phyloP scores from a whole-genome alignment of 2,113 vertebrate species.

The Nibea coibor region DNA sequence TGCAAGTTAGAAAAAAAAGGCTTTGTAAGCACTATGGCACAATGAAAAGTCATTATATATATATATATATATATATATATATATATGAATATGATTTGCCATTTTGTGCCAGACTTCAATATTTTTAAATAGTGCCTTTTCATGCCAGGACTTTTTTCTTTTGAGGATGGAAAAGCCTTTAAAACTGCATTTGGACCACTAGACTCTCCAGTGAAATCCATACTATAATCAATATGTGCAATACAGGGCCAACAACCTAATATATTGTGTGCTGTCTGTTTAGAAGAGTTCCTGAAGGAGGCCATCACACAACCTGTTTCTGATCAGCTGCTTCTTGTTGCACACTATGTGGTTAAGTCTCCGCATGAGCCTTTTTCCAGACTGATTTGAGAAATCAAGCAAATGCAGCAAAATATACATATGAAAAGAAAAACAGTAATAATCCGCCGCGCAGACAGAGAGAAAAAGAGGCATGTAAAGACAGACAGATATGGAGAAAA shows the following conservation, averaged over 20 bases:
- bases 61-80: background rate
- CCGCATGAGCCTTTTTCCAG: background rate
- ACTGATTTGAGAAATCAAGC: background rate
- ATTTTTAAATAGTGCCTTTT: background rate
- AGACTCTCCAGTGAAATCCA: background rate
- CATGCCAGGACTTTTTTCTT: background rate
- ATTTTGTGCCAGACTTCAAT: background rate
- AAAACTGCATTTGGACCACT: constrained; percentile 7
- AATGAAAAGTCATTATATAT: background rate
- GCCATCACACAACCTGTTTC: constrained; percentile 10
- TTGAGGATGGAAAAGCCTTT: background rate
- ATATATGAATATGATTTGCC: background rate
- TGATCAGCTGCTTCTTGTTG: constrained; percentile 18
- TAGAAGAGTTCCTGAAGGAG: constrained; percentile 5
- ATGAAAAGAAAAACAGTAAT: background rate
- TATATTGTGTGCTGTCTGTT: background rate
- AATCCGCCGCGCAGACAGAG: background rate
- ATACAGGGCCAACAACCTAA: background rate
- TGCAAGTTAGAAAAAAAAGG: background rate
- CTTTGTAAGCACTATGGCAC: background rate
- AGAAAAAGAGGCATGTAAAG: background rate
- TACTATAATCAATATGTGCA: background rate
- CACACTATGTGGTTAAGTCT: constrained; percentile 1
- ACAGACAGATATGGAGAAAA: constrained; percentile 4
- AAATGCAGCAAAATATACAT: background rate